phyloP scores from a whole-genome alignment of 2,113 vertebrate genomes.

The Sylvia atricapilla region DNA sequence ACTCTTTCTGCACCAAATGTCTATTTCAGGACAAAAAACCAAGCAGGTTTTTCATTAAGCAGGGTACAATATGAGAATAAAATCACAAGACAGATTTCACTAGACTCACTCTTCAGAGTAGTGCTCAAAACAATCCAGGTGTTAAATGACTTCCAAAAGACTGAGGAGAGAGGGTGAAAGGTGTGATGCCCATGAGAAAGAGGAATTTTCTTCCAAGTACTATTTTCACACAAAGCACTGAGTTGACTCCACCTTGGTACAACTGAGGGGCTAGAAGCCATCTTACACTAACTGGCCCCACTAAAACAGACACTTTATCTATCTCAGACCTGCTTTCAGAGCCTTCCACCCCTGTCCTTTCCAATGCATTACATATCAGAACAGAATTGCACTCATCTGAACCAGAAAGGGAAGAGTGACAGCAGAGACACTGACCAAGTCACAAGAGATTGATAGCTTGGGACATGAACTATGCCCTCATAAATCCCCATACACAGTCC shows the following conservation, averaged over 20 bases:
- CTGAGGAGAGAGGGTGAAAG: background rate
- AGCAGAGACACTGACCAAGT: background rate
- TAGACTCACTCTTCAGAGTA: background rate
- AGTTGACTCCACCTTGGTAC: background rate
- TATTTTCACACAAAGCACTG: background rate
- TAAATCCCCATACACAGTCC: background rate
- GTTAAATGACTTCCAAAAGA: background rate
- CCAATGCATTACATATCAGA: background rate
- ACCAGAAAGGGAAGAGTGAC: background rate
- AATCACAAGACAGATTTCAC: background rate
- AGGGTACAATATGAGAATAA: background rate
- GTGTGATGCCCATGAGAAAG: background rate
- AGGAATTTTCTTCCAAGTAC: background rate
- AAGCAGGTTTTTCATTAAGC: background rate
- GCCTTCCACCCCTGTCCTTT: background rate
- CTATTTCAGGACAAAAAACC: background rate
- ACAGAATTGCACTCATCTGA: background rate
- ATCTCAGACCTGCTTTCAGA: background rate
- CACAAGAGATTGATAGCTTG: background rate
- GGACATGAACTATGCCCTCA: background rate
- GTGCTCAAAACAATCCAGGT: background rate
- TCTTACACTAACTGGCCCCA: background rate
- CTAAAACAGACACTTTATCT: background rate
- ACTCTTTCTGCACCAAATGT: background rate
- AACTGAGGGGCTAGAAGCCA: background rate